Percentiles rank a stretch among this genome's conserved stretches.
Conservation (phyloP, 1,140 invertebrate species). For the Rhyzopertha dominica region DNA sequence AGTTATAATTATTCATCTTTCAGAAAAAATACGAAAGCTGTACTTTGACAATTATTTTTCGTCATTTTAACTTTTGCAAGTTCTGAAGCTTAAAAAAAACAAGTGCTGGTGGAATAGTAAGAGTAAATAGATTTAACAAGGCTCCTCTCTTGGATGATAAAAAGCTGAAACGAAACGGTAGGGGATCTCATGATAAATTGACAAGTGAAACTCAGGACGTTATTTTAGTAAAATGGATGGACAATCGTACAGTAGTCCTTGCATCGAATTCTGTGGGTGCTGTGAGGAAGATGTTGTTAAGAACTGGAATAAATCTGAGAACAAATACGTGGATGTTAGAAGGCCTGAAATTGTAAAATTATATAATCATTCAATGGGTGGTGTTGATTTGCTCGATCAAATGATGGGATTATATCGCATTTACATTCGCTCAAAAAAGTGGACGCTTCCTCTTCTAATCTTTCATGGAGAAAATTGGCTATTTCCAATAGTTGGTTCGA, state of each 20-base stretch:
- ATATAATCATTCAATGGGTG: constrained; percentile 21
- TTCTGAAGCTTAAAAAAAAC: constrained; percentile 39
- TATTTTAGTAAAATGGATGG: constrained; percentile 44
- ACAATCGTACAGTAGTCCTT: constrained; percentile 41
- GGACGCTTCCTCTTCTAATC: constrained; percentile 15
- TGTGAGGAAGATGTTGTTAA: constrained; percentile 39
- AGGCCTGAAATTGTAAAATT: constrained; percentile 25
- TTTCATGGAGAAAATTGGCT: constrained; percentile 16
- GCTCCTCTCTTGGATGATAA: constrained; percentile 40
- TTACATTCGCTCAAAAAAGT: constrained; percentile 19
- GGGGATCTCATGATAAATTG: constrained; percentile 43
- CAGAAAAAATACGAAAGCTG: constrained; percentile 32
- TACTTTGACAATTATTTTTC: constrained; percentile 41
- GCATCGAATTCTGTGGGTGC: constrained; percentile 46
- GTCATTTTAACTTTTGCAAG: constrained; percentile 41
- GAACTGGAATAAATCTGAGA: constrained; percentile 36
- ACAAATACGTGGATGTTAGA: constrained; percentile 24
- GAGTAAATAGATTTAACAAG: constrained; percentile 40
- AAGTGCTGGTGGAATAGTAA: constrained; percentile 39
- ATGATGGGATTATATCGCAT: constrained; percentile 14
- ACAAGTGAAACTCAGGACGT: constrained; percentile 35
- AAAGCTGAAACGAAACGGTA: constrained; percentile 38
- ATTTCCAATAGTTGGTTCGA: constrained; percentile 15
- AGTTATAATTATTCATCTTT: constrained; percentile 24
- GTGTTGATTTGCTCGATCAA: constrained; percentile 17